Evolutionary conservation across 2,888 invertebrate genomes (phyloP), one percentile per base, ranked within the genome.

Genomic region (Itoplectis maculator): DNA sequence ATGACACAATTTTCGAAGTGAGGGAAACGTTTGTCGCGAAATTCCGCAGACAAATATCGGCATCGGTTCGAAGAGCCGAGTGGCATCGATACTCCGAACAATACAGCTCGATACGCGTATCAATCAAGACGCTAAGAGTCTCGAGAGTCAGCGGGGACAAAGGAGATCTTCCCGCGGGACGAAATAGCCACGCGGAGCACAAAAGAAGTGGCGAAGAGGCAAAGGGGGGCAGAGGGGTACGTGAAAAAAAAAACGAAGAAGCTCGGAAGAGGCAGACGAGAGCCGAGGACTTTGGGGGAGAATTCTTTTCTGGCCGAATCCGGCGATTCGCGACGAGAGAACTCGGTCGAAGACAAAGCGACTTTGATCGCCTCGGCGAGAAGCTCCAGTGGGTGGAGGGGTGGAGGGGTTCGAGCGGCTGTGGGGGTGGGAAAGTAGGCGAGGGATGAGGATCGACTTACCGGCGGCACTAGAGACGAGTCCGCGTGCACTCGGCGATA

Each of bases 271-370:
- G 35, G 8, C 35, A 15, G 40, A 47, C 40, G 29, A 23, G 49
- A 35, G 37, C 69, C n/a, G 18, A 81, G 59, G 51, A 40, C 61
- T 54, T 40, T 9, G 51, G n/a, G 15, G 68, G 68, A 20, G 59
- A 78, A 75, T 61, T 59, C 63, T 69, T 79, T 78, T 23, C 35
- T 56, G 35, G 40, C 40, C 63, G 70, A 81, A 77, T 73, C 40
- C 47, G 59, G 54, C 54, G 63, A 40, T 61, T 54, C 35, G 65
- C 29, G 35, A n/a, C 8, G 56, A 72, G 68, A 49, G 47, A 47
- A 18, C 23, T 42, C 42, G 59, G 29, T 35, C 8, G 66, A 78
- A 83, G 83, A 81, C 83, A 81, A 83, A 81, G 83, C 78, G 77
- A 78, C 77, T 83, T 83, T 78, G 68, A 80, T 83, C 72, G 68